Evolutionary conservation across 2,797 vertebrate species (phyloP).

Genomic region (Pseudopleuronectes americanus): DNA sequence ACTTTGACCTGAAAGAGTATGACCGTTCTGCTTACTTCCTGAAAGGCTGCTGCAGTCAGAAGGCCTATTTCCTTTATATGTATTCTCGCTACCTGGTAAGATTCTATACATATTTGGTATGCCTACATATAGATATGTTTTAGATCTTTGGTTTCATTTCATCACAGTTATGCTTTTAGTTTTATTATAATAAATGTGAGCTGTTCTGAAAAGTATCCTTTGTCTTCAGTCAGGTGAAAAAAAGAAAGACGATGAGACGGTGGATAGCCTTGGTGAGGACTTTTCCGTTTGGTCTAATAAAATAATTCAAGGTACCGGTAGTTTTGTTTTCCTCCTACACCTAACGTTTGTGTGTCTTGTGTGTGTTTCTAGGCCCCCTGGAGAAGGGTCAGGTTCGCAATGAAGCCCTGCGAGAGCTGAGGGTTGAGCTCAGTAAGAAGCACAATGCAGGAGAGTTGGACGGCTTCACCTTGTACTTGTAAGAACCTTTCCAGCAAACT

Average conservation of each 20-base stretch:
- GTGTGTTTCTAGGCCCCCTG: conserved; percentile 87
- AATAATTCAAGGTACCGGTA: neutral
- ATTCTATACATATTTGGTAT: neutral
- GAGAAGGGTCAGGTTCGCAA: conserved; percentile 99
- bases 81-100: conserved; percentile 97
- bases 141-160: neutral
- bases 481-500: conserved; percentile 59
- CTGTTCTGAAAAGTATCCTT: conserved; percentile 7
- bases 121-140: neutral
- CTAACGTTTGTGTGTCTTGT: conserved; percentile 3
- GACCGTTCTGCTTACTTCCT: conserved; percentile 96
- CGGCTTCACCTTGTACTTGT: conserved; percentile 97
- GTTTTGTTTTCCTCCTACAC: neutral
- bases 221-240: conserved; percentile 94
- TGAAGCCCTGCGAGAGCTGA: conserved; percentile 92
- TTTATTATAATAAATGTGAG: neutral
- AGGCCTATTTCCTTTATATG: conserved; percentile 99
- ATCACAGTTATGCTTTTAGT: neutral
- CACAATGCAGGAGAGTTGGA: conserved; percentile 94
- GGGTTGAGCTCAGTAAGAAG: conserved; percentile 98
- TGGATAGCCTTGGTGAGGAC: conserved; percentile 95
- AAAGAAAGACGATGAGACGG: conserved; percentile 99
- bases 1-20: conserved; percentile 98
- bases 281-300: neutral
- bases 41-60: conserved; percentile 94